phyloP scores from a whole-genome alignment of 2,888 invertebrate genomes.

The Malthinus flaveolus region DNA sequence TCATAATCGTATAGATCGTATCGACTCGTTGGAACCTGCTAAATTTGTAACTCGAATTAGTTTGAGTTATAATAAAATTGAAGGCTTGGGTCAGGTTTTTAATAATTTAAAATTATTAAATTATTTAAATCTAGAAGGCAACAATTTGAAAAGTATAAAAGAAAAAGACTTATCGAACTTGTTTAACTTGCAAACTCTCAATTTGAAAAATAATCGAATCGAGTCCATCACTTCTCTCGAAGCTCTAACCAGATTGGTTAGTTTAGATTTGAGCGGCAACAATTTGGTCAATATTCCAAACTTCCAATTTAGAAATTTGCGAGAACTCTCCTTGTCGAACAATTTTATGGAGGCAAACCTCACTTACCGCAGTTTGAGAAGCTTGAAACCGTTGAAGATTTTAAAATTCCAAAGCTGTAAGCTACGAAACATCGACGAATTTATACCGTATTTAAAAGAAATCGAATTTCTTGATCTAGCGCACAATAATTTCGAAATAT shows the following conservation, averaged over 20 bases:
- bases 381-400: neutral
- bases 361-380: neutral
- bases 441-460: constrained; percentile 30
- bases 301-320: constrained; percentile 31
- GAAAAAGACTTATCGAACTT: constrained; percentile 15
- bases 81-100: constrained; percentile 19
- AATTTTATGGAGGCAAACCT: constrained; percentile 34
- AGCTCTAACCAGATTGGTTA: constrained; percentile 27
- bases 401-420: constrained; percentile 3
- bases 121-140: constrained; percentile 26
- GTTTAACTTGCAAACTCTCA: constrained; percentile 16
- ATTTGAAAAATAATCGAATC: constrained; percentile 21
- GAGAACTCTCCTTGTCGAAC: constrained; percentile 34
- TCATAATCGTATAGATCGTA: constrained; percentile 16
- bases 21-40: neutral
- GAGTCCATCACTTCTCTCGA: neutral
- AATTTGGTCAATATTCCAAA: constrained; percentile 32
- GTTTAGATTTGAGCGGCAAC: constrained; percentile 39
- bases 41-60: constrained; percentile 1
- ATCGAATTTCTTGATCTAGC: constrained; percentile 42
- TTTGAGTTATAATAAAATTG: constrained; percentile 29
- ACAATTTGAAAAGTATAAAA: constrained; percentile 14
- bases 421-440: constrained; percentile 2
- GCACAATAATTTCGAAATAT: constrained; percentile 29
- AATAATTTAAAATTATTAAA: constrained; percentile 11